Evolutionary conservation across 2,888 invertebrate species (phyloP), one percentile per base, ranked within the genome.

Genomic region (Drosophila atripex): DNA sequence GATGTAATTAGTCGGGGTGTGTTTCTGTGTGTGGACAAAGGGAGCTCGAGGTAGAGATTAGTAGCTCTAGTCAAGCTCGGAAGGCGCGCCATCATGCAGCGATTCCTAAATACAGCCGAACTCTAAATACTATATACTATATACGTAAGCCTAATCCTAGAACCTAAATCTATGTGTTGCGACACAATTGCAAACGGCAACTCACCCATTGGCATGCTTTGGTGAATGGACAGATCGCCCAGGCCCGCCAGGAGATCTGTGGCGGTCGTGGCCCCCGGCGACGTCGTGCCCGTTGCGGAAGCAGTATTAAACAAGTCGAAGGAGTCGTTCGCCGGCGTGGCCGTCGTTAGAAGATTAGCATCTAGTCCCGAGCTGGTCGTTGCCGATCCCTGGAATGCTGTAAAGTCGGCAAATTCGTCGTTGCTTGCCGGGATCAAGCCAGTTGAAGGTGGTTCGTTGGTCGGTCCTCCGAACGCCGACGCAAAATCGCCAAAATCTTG

Each of bases 371-470:
- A 47, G 5, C 75, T 50, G 11, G 77, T 50, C 1, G 51, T 35
- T 1, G 68, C 59, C 28, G 79, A 80, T 47, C 88, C 89, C 80
- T 90, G 90, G 91, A 96, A 97, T 8, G 96, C 96, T 46, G 94
- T 94, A 90, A 97, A 97, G 92, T 97, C 97, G 0, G 96, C 97
- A 91, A 97, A 97, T 74, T 95, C 95, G 78, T 95, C 95, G 68
- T 90, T 92, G 65, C 76, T 54, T 2, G 71, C 58, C 12, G 59
- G 71, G 35, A 73, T 50, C 14, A 89, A 65, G 45, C 85, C 79
- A 28, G 78, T 65, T 18, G 86, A 78, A 0, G 89, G 89, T 6
- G 78, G 64, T 47, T 82, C 80, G 5, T 39, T 49, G 21, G 41
- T 12, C 16, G 70, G 51, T 14, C 39, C 30, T 16, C 59, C 93